phyloP scores from a whole-genome alignment of 2,113 vertebrate species.

The Alces alces region DNA sequence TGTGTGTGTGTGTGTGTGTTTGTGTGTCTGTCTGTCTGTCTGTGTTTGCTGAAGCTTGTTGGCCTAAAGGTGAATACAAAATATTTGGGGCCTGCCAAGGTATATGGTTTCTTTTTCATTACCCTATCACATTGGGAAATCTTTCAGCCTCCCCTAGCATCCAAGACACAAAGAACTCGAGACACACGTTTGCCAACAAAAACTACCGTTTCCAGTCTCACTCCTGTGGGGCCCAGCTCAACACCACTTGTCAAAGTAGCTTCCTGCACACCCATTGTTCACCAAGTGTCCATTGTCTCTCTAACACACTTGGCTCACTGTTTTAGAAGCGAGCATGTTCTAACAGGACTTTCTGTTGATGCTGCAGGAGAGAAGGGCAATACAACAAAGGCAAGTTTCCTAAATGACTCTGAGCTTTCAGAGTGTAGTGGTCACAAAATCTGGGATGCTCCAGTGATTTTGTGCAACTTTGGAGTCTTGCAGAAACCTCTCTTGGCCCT shows the following conservation, averaged over 20 bases:
- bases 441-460: background rate
- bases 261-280: background rate
- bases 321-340: background rate
- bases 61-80: background rate
- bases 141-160: background rate
- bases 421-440: fast-evolving
- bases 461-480: background rate
- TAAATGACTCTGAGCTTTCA: background rate
- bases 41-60: background rate
- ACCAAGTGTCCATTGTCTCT: background rate
- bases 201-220: background rate
- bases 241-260: background rate
- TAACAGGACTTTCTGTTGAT: background rate
- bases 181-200: constrained; percentile 30
- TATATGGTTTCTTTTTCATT: constrained; percentile 36
- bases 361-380: too few relatives aligned
- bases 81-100: background rate
- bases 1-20: fast-evolving
- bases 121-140: constrained; percentile 5
- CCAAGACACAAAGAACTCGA: background rate
- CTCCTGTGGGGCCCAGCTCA: fast-evolving
- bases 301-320: background rate
- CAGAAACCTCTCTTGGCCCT: background rate
- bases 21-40: fast-evolving
- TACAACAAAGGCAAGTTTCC: fast-evolving